Evolutionary conservation across 37 sponge, comb jelly and placozoan species (phyloP), one percentile per base, ranked within the genome.

Genomic region (Theonella swinhoei): DNA sequence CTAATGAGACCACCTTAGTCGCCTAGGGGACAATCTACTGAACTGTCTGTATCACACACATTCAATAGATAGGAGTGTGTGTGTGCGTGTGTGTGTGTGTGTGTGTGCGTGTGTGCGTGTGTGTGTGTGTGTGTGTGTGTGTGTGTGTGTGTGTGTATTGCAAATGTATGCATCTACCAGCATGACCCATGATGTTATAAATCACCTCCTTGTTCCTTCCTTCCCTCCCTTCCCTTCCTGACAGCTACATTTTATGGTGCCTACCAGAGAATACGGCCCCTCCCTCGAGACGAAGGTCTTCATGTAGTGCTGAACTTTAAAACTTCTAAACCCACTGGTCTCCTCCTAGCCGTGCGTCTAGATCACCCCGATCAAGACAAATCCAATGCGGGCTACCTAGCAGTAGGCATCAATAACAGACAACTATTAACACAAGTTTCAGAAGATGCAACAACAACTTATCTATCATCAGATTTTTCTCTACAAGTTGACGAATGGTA

Each of bases 211-310:
- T 24, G 4, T 24, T 24, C 67, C 67, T 66, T 66, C 67, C 67
- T 69, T 7, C 11, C 54, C 54, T 17, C 7, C 54, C 54, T 26
- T 23, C 66, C 25, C 34, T n/a, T n/a, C n/a, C n/a, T n/a, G n/a
- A 33, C 69, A 68, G 69, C 69, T 1, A 68, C 69, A 68, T 68
- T 32, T 32, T 68, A 33, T 68, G 69, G 69, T 1, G 69, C 33
- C 1, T 32, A 68, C 33, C 34, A 29, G 1, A 5, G 69, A 68
- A 33, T 68, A 29, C 25, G 30, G 9, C 34, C 34, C 25, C 33
- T 20, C 33, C 3, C 34, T 20, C 3, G 19, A 68, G 69, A 68
- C 33, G 20, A 20, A 68, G 30, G 30, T 32, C 69, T 68, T 31
- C 25, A 29, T 20, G 69, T 68, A 29, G 34, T 1, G 20, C 69